A percentile compares a stretch with the other conserved stretches of the same genome.
Evolutionary conservation across 2,888 invertebrate species (phyloP).

Genomic region (Drosophila formosana): DNA sequence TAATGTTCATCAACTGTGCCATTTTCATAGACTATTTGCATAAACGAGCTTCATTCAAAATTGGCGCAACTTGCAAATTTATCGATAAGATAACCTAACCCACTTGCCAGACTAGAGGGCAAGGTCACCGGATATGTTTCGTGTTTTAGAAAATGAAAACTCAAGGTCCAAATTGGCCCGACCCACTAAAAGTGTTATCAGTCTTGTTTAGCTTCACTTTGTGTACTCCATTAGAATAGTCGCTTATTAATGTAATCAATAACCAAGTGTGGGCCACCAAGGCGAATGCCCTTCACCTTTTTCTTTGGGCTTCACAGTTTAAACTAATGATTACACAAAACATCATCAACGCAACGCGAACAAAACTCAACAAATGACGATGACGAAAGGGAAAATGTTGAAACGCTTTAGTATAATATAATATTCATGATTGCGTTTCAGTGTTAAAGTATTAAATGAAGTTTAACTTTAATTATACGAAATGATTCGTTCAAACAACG

Average conservation of each 20-base stretch:
- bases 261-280: slow-evolving; percentile 1
- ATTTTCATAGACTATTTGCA: slow-evolving; percentile 11
- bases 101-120: slow-evolving; percentile 29
- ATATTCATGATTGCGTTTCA: slow-evolving; percentile 30
- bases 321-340: slow-evolving; percentile 25
- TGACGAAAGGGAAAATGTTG: slow-evolving; percentile 45
- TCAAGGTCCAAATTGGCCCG: slow-evolving; percentile 20
- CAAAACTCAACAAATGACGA: slow-evolving; percentile 22
- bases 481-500: slow-evolving; percentile 15
- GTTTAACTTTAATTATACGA: slow-evolving; percentile 14
- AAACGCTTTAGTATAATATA: slow-evolving; percentile 24
- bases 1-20: slow-evolving; percentile 22
- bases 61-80: slow-evolving; percentile 1
- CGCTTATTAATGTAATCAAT: slow-evolving; percentile 1
- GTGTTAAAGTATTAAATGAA: slow-evolving; percentile 4
- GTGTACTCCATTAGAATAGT: slow-evolving; percentile 11
- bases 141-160: slow-evolving; percentile 6
- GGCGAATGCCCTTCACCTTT: slow-evolving; percentile 22
- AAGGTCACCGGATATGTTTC: slow-evolving; percentile 36
- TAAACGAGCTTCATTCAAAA: neutral
- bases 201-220: neutral
- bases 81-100: slow-evolving; percentile 36
- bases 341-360: slow-evolving; percentile 16
- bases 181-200: slow-evolving; percentile 49
- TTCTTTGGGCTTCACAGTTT: neutral